Evolutionary conservation across 2,797 vertebrate genomes (phyloP).

Genomic region (Oreochromis grahami): DNA sequence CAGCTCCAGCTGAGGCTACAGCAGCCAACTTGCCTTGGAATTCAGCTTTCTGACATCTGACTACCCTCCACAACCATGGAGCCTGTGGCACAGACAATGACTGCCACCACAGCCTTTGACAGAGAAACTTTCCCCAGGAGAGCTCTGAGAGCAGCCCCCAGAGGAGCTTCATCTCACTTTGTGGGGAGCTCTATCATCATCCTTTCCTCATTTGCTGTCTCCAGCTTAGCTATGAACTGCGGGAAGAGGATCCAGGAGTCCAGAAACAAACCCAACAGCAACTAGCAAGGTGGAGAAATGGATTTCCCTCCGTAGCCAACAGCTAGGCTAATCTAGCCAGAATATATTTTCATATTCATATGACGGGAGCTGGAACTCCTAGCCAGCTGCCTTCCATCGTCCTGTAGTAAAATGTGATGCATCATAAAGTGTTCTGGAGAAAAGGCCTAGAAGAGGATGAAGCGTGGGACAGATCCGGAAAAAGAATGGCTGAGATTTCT

Average conservation of each 20-base stretch:
- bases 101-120: neutral
- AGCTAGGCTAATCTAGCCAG: neutral
- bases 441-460: neutral
- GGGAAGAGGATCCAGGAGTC: slow-evolving; percentile 68
- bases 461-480: neutral
- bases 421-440: neutral
- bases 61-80: slow-evolving; percentile 52
- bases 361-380: neutral
- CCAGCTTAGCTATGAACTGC: slow-evolving; percentile 75
- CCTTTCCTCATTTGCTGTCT: slow-evolving; percentile 70
- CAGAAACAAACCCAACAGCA: slow-evolving; percentile 38
- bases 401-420: neutral
- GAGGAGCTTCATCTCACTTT: slow-evolving; percentile 75
- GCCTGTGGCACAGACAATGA: slow-evolving; percentile 19
- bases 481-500: neutral
- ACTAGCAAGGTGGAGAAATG: slow-evolving; percentile 4
- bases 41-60: neutral
- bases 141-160: slow-evolving; percentile 21
- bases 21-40: neutral
- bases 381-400: neutral
- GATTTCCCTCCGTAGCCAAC: neutral
- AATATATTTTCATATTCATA: slow-evolving; percentile 4
- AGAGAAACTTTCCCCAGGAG: slow-evolving; percentile 40
- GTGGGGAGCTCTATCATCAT: slow-evolving; percentile 74
- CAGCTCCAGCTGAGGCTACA: neutral